Base-by-base conservation (phyloP, 2,888 invertebrate genomes). In the Ochropacha duplaris region DNA sequence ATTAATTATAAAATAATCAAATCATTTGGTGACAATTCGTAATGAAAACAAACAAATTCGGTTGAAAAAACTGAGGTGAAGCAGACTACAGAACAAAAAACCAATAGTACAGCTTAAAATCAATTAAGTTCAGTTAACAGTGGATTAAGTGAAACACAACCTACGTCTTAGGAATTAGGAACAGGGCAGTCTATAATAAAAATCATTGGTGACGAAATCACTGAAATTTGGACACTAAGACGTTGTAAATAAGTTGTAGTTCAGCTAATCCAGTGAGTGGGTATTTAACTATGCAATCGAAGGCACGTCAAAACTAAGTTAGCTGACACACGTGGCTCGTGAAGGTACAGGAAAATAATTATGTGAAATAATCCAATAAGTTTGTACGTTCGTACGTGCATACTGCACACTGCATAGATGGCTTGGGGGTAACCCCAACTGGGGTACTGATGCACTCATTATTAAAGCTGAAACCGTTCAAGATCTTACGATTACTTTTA, bases 161-260 rank as follows among this genome's bases (percentile, higher is more conserved):
- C 63, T 50, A 71, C 74, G 76, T 79, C 83, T 78, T 69, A 83
- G 77, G 79, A 80, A 84, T 76, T 91, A 92, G 92, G 91, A 92
- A 92, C 92, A 86, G 81, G 74, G 76, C 78, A 85, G 84, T 84
- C 83, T 89, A 89, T 86, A 86, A 83, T 83, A 84, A 86, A 52
- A 85, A 87, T 91, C 91, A 91, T 92, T 90, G 91, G 90, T 87
- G 90, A 88, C 78, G 50, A 70, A 79, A 91, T 91, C 90, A 92
- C 90, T 90, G 90, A 88, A 90, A 85, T 90, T 91, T 88, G 76
- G 81, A 85, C 77, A 78, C 81, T 82, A 80, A 76, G 77, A 78
- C 74, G 66, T 73, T 58, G 65, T 61, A 60, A n/a, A 57, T 62
- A 61, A 62, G 71, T 79, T 87, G 78, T 75, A 76, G 72, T 88